Conservation (phyloP, 2,797 vertebrate species). For the Psittacula echo region DNA sequence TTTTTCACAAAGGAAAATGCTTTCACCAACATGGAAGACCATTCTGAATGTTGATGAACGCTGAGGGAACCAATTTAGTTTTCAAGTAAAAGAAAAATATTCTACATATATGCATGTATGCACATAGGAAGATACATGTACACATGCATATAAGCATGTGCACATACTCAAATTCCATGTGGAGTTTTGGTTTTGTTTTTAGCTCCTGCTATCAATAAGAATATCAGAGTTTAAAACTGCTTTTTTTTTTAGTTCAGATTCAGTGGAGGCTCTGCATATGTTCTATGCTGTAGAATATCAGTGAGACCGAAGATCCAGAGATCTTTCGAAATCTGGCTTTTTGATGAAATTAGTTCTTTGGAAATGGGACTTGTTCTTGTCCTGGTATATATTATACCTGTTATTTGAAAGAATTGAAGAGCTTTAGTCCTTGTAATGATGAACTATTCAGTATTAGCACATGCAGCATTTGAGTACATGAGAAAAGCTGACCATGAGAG, state of each 20-base stretch:
- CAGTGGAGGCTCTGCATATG: not conserved
- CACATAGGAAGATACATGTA: not conserved
- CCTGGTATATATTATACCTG: not conserved
- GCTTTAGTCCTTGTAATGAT: not conserved
- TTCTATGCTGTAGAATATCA: not conserved
- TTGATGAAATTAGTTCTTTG: not conserved
- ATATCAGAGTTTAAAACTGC: not conserved
- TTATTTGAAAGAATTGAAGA: not conserved
- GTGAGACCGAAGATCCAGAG: not conserved
- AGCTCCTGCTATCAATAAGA: not conserved
- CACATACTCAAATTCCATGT: not conserved
- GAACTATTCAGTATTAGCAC: not conserved
- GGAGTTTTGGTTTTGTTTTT: not conserved
- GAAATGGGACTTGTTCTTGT: not conserved
- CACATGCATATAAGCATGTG: not conserved
- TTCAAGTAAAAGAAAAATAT: not conserved
- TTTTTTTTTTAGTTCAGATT: not conserved
- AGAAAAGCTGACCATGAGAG: not conserved
- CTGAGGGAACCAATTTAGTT: not conserved
- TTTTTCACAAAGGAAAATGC: not conserved
- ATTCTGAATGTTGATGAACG: not conserved
- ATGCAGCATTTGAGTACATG: not conserved
- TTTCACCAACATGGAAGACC: not conserved
- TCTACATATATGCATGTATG: not conserved
- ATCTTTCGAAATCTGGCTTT: not conserved